Conservation (phyloP, 2,113 vertebrate genomes). For the Myiozetetes cayanensis region DNA sequence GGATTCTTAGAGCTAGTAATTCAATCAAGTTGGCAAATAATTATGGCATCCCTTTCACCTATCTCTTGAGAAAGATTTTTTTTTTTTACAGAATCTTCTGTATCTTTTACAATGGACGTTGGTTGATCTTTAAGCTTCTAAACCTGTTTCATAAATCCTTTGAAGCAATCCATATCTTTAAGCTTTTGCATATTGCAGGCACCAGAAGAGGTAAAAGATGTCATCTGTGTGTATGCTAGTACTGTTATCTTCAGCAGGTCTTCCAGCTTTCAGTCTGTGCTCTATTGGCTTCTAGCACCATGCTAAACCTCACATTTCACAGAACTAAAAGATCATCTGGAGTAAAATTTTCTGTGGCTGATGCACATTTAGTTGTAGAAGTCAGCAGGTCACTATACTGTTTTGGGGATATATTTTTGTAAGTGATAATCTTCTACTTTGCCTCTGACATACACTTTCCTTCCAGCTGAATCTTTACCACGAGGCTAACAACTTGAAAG, state of each 20-base stretch:
- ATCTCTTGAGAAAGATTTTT: neutral
- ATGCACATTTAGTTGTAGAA: constrained; percentile 17
- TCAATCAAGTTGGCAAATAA: neutral
- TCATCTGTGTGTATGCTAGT: neutral
- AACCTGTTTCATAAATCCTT: neutral
- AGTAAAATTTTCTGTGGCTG: neutral
- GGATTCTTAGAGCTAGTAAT: neutral
- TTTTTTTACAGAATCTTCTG: neutral
- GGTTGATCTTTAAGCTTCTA: neutral
- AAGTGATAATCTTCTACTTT: constrained; percentile 33
- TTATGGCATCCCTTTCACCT: neutral
- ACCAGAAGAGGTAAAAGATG: neutral
- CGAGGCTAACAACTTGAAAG: constrained; percentile 44
- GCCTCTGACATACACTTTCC: constrained; percentile 11
- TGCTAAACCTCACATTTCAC: neutral
- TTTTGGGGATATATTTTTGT: constrained; percentile 15
- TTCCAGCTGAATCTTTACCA: constrained; percentile 40
- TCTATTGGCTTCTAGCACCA: neutral
- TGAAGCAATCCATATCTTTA: neutral
- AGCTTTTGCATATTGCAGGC: neutral
- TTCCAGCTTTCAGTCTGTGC: constrained; percentile 1
- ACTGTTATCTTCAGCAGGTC: neutral
- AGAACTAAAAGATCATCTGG: neutral
- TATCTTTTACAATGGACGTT: neutral
- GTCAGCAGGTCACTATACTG: constrained; percentile 5